Evolutionary conservation across 2,113 vertebrate genomes (phyloP).

Genomic region (Sialia sialis): DNA sequence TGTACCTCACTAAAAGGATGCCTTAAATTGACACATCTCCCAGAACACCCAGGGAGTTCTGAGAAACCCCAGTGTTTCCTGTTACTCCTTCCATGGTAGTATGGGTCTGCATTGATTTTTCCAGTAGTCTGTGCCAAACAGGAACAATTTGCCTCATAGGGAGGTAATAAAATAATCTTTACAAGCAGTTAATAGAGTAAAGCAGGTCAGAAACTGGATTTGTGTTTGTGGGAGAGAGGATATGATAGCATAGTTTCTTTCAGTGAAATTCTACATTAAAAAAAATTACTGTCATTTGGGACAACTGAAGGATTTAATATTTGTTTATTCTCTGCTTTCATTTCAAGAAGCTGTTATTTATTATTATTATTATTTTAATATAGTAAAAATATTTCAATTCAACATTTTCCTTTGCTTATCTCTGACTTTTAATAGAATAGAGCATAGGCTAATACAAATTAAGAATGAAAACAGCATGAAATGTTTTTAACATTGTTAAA

Average conservation of each 20-base stretch:
- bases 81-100: slow-evolving; percentile 10
- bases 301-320: neutral
- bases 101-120: slow-evolving; percentile 56
- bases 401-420: neutral
- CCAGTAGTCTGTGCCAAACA: slow-evolving; percentile 50
- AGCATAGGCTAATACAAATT: neutral
- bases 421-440: neutral
- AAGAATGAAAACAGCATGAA: neutral
- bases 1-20: slow-evolving; percentile 12
- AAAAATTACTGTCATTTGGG: neutral
- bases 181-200: neutral
- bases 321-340: neutral
- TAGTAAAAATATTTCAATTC: neutral
- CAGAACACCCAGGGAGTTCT: slow-evolving; percentile 33
- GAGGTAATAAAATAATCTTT: slow-evolving; percentile 52
- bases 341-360: neutral
- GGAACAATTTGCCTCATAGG: slow-evolving; percentile 31
- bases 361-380: neutral
- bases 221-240: neutral
- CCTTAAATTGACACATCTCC: slow-evolving; percentile 31
- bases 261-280: neutral
- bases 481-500: neutral
- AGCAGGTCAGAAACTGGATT: neutral
- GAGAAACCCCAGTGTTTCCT: slow-evolving; percentile 52
- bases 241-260: neutral